phyloP scores from a whole-genome alignment of 2,113 vertebrate species.

The Aptenodytes patagonicus region DNA sequence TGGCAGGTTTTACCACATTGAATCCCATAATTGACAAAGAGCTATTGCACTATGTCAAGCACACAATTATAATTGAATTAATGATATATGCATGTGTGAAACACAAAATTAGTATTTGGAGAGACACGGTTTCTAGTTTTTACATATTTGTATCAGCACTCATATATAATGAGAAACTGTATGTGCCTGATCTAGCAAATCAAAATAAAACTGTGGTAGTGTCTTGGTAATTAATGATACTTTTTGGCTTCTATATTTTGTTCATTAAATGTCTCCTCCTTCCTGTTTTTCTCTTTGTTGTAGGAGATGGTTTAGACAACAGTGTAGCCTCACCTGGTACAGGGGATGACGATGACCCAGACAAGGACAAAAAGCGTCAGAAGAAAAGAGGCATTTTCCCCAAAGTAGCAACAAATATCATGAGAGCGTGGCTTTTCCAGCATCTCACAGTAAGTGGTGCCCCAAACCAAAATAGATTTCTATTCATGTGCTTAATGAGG shows the following conservation, averaged over 20 bases:
- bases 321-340: conserved; percentile 98
- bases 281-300: conserved; percentile 65
- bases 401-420: conserved; percentile 99
- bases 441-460: conserved; percentile 95
- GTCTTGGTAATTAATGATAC: conserved; percentile 51
- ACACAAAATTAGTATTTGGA: conserved; percentile 81
- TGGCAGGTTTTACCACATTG: conserved; percentile 71
- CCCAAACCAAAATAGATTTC: conserved; percentile 39
- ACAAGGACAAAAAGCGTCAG: conserved; percentile 99
- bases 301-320: conserved; percentile 99
- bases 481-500: conserved; percentile 11
- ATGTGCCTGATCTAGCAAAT: conserved; percentile 69
- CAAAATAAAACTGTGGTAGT: conserved; percentile 67
- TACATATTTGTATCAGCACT: conserved; percentile 70
- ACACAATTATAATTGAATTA: conserved; percentile 90
- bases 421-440: conserved; percentile 99
- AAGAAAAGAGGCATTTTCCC: conserved; percentile 99
- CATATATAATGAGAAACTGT: conserved; percentile 70
- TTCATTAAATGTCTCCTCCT: conserved; percentile 64
- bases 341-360: conserved; percentile 96
- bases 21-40: conserved; percentile 79
- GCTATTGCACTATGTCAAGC: conserved; percentile 83
- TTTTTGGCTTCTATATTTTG: conserved; percentile 65
- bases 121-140: conserved; percentile 78
- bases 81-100: conserved; percentile 79